A percentile compares a stretch with the other conserved stretches of the same genome.
These are phyloP conservation scores for Acrocera orbiculus DNA, from an alignment of 2,888 invertebrate genomes.

Conservation along the genomic window DNA sequence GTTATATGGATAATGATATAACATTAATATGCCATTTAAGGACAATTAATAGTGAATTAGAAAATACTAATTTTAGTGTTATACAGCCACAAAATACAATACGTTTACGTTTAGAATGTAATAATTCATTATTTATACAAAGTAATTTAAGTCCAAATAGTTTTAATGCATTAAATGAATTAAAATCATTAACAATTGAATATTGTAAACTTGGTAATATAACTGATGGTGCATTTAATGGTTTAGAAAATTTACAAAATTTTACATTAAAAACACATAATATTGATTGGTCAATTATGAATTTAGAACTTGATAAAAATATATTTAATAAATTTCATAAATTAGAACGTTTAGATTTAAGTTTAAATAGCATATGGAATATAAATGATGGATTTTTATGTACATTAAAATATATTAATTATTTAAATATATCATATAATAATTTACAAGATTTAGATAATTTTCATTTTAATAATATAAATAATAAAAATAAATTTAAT, in stretches of 20 bases:
- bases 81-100: slow-evolving; percentile 72
- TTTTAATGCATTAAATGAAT: slow-evolving; percentile 61
- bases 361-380: slow-evolving; percentile 76
- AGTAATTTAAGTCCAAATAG: slow-evolving; percentile 62
- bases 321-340: slow-evolving; percentile 64
- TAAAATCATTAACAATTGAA: slow-evolving; percentile 64
- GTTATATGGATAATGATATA: slow-evolving; percentile 37
- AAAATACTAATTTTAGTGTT: slow-evolving; percentile 73
- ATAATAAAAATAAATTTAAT: slow-evolving; percentile 16
- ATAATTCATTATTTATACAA: slow-evolving; percentile 59
- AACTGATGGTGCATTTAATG: slow-evolving; percentile 63
- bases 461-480: slow-evolving; percentile 48
- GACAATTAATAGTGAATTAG: slow-evolving; percentile 73
- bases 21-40: slow-evolving; percentile 60
- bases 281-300: slow-evolving; percentile 70
- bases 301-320: slow-evolving; percentile 60
- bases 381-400: slow-evolving; percentile 75
- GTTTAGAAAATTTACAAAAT: slow-evolving; percentile 64
- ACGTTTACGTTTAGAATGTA: slow-evolving; percentile 62
- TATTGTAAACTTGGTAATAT: slow-evolving; percentile 75
- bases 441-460: slow-evolving; percentile 74
- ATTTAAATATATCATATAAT: slow-evolving; percentile 72
- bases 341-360: slow-evolving; percentile 67
- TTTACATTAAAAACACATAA: slow-evolving; percentile 73
- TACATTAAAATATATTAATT: slow-evolving; percentile 58